phyloP scores from a whole-genome alignment of 2,113 vertebrate genomes.

The Colaptes auratus region DNA sequence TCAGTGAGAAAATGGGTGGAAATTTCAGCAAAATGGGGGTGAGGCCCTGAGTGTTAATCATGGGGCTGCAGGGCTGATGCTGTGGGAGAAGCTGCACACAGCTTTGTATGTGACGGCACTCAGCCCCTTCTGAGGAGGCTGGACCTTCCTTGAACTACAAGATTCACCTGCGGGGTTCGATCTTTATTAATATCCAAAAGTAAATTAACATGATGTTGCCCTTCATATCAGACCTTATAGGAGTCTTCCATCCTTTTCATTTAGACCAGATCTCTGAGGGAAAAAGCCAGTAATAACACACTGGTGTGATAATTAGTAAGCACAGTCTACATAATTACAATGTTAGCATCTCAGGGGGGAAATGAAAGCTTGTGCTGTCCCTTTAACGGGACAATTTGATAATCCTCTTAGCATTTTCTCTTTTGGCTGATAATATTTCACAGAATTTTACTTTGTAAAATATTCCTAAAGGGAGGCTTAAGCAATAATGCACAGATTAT shows the following conservation, averaged over 20 bases:
- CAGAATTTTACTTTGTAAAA: slow-evolving; percentile 79
- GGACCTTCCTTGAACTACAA: background rate
- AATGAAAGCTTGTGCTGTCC: slow-evolving; percentile 70
- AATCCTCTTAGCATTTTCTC: slow-evolving; percentile 76
- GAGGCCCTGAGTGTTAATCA: background rate
- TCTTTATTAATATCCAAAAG: slow-evolving; percentile 3
- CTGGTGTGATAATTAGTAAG: slow-evolving; percentile 65
- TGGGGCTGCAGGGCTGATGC: background rate
- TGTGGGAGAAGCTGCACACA: background rate
- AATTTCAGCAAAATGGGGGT: background rate
- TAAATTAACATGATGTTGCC: slow-evolving; percentile 36
- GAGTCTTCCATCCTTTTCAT: slow-evolving; percentile 44
- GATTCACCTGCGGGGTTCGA: background rate
- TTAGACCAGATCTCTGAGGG: slow-evolving; percentile 42
- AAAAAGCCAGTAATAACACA: background rate
- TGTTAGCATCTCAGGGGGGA: slow-evolving; percentile 62
- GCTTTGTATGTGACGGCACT: background rate
- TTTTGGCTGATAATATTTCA: slow-evolving; percentile 78
- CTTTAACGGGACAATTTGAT: slow-evolving; percentile 75
- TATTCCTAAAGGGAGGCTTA: slow-evolving; percentile 86
- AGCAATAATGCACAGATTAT: slow-evolving; percentile 90
- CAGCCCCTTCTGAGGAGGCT: rapidly evolving
- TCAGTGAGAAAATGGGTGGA: background rate
- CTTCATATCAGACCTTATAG: slow-evolving; percentile 48
- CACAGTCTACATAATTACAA: slow-evolving; percentile 58